Evolutionary conservation across 2,888 invertebrate species (phyloP).

Genomic region (Ramazzottius varieornatus): DNA sequence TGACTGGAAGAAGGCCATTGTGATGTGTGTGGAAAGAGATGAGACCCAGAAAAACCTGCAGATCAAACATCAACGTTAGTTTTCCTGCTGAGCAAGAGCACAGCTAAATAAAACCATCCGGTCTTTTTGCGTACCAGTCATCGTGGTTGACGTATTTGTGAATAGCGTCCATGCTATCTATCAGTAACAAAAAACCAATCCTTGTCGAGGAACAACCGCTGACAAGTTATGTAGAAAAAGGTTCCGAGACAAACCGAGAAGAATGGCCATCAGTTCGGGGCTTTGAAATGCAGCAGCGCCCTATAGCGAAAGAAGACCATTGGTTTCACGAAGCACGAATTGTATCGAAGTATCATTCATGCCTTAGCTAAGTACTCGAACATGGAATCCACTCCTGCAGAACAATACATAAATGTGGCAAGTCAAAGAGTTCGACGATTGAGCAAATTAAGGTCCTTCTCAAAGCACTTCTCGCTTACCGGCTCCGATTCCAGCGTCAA

Average conservation of each 20-base stretch:
- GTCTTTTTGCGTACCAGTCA: slow-evolving; percentile 98
- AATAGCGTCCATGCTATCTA: slow-evolving; percentile 23
- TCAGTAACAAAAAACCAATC: slow-evolving; percentile 5
- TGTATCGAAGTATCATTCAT: no score
- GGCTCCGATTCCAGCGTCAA: slow-evolving; percentile 71
- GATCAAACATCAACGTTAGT: no score
- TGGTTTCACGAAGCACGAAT: no score
- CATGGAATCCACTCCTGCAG: slow-evolving; percentile 82
- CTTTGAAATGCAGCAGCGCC: slow-evolving; percentile 65
- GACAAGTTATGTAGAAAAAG: not conserved
- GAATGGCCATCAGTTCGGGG: slow-evolving; percentile 71
- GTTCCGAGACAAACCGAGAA: slow-evolving; percentile 20
- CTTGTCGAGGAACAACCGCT: not conserved
- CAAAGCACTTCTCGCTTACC: no score
- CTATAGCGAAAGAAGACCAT: slow-evolving; percentile 79
- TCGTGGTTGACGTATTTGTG: slow-evolving; percentile 44
- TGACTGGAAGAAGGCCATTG: slow-evolving; percentile 89
- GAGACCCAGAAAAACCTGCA: slow-evolving; percentile 97
- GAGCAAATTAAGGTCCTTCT: no score
- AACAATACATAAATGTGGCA: not conserved
- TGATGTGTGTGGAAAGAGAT: slow-evolving; percentile 85
- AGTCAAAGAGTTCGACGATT: slow-evolving; percentile 5
- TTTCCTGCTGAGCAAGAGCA: no score
- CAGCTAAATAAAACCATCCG: no score
- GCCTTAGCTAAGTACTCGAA: no score